Base-by-base conservation (phyloP, 2,797 vertebrate species). In the Sebastes variabilis region DNA sequence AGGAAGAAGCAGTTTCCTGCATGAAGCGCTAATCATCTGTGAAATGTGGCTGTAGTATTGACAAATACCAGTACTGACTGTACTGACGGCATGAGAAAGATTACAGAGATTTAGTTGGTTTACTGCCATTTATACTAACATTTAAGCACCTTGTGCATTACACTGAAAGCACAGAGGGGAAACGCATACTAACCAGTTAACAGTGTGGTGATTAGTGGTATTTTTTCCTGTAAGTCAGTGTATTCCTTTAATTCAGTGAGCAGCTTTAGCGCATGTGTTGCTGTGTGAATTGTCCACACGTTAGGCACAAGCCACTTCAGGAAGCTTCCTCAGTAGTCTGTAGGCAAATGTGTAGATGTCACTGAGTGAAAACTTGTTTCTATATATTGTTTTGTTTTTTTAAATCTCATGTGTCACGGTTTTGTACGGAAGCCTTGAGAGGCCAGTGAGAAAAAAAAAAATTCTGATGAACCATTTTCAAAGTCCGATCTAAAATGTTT, bases 211-310 rank as follows among this genome's bases (percentile, higher is more conserved):
- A 30, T 70, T 8, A 13, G 13, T n/a, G 27, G 13, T 3, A 2
- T 24, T 59, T n/a, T 12, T 36, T 8, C 52, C 30, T 65, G 7
- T 24, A 25, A 67, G 66, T 87, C 85, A 24, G 16, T 77, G 84
- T 87, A 90, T 90, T 91, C 88, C 88, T 91, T 89, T 87, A 75
- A 84, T 77, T 81, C 61, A 78, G 7, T 68, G 16, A 85, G 75
- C 76, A 72, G 80, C 80, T 85, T 88, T 10, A 14, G 60, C 78
- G 79, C 81, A 88, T 84, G 82, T 82, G 62, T 75, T 79, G 62
- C 75, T 79, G 80, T 85, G 81, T 79, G 68, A 87, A 54, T 22
- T 58, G 55, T 68, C 25, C 75, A 78, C 75, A 78, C 73, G 38
- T 77, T 18, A 84, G 27, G n/a, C 70, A 80, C 68, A 56, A 56